Evolutionary conservation across 2,797 vertebrate genomes (phyloP).

Genomic region (Falco columbarius): DNA sequence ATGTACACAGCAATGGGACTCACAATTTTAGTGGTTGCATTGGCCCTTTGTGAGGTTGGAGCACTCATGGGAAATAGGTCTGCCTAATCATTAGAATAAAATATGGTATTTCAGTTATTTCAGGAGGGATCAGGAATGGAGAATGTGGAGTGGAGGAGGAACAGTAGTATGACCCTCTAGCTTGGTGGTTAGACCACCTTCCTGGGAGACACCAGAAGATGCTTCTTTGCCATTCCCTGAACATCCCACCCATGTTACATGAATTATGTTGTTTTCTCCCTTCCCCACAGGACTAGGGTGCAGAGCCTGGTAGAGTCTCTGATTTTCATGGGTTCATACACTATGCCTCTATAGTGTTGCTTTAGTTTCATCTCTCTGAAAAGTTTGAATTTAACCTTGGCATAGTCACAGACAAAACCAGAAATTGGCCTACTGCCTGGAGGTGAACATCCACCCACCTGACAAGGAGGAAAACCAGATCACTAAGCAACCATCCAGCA

Average conservation of each 20-base stretch:
- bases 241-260: background rate
- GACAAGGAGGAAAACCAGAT: background rate
- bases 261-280: background rate
- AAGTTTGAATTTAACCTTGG: background rate
- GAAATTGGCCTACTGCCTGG: background rate
- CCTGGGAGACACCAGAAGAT: background rate
- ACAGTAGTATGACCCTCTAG: background rate
- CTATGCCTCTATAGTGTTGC: background rate
- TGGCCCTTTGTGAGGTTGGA: background rate
- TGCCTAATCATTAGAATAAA: background rate
- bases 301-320: background rate
- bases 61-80: background rate
- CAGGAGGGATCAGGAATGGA: background rate
- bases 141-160: background rate
- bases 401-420: background rate
- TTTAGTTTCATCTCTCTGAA: background rate
- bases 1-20: background rate
- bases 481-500: background rate
- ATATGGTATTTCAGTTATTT: background rate
- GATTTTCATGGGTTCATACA: background rate
- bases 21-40: rapidly evolving
- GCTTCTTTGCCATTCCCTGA: background rate
- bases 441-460: background rate
- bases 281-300: background rate
- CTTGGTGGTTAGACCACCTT: background rate